Evolutionary conservation across 2,113 vertebrate genomes (phyloP), one percentile per base, ranked within the genome.

Genomic region (Baryphthengus martii): DNA sequence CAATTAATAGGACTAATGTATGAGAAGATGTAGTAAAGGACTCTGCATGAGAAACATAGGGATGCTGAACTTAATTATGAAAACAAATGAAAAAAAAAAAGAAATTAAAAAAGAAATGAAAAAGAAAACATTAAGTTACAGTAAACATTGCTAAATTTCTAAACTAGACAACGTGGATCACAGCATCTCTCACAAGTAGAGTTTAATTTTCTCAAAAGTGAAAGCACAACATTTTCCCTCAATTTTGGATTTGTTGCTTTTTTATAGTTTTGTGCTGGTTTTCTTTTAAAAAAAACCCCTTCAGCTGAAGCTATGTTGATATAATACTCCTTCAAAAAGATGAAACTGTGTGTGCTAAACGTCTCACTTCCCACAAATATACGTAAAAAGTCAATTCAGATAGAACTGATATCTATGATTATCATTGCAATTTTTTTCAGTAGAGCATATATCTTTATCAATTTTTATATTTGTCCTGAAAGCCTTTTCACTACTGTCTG

Each of bases 181-280:
- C n/a, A 62, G 0, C 0, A 52, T 62, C 3, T n/a, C 7, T 59
- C 20, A 62, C 16, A 89, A n/a, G 35, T 25, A 65, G 24, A 75
- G 44, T 7, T 73, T 45, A n/a, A 26, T 66, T 68, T 85, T 77
- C 42, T 77, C 11, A 4, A 26, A 77, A 74, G 8, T 37, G 19
- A 77, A 90, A 92, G 10, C 4, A 44, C 17, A 91, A 28, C 7
- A 5, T 31, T n/a, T n/a, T n/a, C n/a, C n/a, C n/a, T n/a, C n/a
- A n/a, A n/a, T n/a, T n/a, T n/a, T n/a, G n/a, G n/a, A n/a, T n/a
- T n/a, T n/a, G n/a, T n/a, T n/a, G n/a, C n/a, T n/a, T n/a, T n/a
- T n/a, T n/a, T n/a, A n/a, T n/a, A n/a, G n/a, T n/a, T 45, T 45
- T 45, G 20, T 45, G 45, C 20, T 45, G 45, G 6, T 45, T 45